Conservation (phyloP, 1,140 invertebrate genomes). For the Globodera ellingtonae region DNA sequence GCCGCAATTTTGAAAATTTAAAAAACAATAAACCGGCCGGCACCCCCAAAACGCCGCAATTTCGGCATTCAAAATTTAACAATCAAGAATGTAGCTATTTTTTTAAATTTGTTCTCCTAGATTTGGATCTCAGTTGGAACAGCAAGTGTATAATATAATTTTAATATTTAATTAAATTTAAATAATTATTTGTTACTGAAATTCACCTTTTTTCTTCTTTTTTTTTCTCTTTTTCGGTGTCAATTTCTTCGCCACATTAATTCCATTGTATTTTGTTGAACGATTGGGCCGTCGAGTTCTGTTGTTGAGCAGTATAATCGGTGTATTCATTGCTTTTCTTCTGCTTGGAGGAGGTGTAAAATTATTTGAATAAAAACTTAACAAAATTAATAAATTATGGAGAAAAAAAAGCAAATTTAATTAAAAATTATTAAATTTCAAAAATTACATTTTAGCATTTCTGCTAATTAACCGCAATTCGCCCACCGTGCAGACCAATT, state of each 20-base stretch:
- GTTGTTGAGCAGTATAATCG: conserved; percentile 33
- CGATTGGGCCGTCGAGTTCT: conserved; percentile 71
- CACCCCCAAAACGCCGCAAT: no score
- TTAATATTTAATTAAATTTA: conserved; percentile 5
- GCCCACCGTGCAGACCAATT: not conserved
- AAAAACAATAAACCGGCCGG: no score
- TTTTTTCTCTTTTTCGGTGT: conserved; percentile 53
- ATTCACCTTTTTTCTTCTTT: no score
- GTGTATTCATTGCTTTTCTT: conserved; percentile 33
- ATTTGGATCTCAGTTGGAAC: conserved; percentile 73
- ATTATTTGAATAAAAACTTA: not conserved
- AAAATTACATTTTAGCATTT: conserved; percentile 12
- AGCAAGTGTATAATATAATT: conserved; percentile 48
- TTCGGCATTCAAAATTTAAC: no score
- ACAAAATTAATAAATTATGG: no score
- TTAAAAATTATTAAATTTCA: not conserved
- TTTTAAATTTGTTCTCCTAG: not conserved
- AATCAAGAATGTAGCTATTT: not conserved
- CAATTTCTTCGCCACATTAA: conserved; percentile 71
- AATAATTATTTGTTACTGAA: no score
- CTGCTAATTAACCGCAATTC: conserved; percentile 24
- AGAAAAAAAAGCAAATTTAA: not conserved
- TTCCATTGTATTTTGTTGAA: conserved; percentile 72
- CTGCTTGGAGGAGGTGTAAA: conserved; percentile 36
- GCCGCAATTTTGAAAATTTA: no score